Base-by-base conservation (phyloP, 2,797 vertebrate species). In the Triplophysa bombifrons region DNA sequence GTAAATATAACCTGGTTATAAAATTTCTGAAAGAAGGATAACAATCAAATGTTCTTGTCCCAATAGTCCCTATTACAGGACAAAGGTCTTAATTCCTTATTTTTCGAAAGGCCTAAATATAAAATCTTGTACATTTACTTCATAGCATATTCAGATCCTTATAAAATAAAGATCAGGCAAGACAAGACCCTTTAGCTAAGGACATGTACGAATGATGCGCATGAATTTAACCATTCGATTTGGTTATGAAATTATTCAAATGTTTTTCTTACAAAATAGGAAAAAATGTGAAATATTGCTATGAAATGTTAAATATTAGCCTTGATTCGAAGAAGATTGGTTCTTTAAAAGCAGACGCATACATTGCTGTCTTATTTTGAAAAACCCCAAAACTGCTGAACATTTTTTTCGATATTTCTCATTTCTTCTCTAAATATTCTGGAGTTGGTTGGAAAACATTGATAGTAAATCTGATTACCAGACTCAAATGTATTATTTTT, bases 401-500 rank as follows among this genome's bases (percentile, higher is more conserved):
- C 3, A 17, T 1, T 17, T 16, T 16, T 50, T 55, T 7, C 30
- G 41, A n/a, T 48, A 25, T 25, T 66, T 51, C 14, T 14, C 10
- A 8, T n/a, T 30, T 53, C 8, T 14, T 67, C 13, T 56, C 1
- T n/a, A 14, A 56, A 46, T 46, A n/a, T 44, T 27, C 51, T 53
- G 20, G 1, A 69, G 61, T 80, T 22, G 7, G n/a, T 4, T 56
- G 12, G 19, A 16, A 30, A 58, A 13, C 22, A 25, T 4, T 60
- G 73, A 64, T 46, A 69, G 14, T 65, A 50, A 72, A 53, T 46
- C 27, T 76, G 74, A 67, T 72, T 64, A 0, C 38, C 60, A 66
- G 65, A 6, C 34, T 44, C 27, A 30, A 76, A 76, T 68, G 22
- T 68, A 20, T 48, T 48, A 72, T 46, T 44, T 61, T 30, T 30